phyloP scores from a whole-genome alignment of 2,113 vertebrate genomes.

The Actinemys pallida region DNA sequence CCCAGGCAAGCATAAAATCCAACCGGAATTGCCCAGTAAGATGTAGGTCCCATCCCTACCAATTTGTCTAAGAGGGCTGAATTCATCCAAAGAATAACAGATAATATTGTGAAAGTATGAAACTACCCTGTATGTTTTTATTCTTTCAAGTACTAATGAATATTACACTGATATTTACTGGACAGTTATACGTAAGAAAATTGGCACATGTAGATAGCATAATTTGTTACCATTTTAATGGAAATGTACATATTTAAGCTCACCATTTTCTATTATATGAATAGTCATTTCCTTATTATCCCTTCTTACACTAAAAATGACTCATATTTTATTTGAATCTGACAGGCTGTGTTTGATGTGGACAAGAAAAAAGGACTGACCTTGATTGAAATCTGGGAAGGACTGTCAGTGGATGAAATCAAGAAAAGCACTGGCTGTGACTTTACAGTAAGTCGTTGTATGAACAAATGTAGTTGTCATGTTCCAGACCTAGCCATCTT shows the following conservation, averaged over 20 bases:
- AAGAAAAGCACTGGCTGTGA: constrained; percentile 91
- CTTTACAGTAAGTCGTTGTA: constrained; percentile 85
- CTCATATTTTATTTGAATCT: constrained; percentile 16
- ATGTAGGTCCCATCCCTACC: background rate
- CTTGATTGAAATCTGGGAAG: constrained; percentile 94
- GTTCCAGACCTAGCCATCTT: background rate
- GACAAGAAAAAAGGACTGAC: constrained; percentile 91
- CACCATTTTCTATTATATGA: background rate
- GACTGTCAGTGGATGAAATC: constrained; percentile 92
- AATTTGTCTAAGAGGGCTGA: background rate
- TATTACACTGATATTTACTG: background rate
- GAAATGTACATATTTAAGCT: background rate
- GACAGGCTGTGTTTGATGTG: constrained; percentile 95
- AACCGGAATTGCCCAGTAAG: background rate
- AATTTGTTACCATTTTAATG: background rate
- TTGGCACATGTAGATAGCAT: background rate
- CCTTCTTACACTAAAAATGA: background rate
- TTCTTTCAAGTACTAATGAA: background rate
- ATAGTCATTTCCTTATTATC: background rate
- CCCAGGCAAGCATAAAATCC: background rate
- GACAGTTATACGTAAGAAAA: background rate
- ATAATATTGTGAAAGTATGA: background rate
- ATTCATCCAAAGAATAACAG: background rate
- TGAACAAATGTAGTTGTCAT: background rate
- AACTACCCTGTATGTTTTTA: background rate